These are phyloP conservation scores for Saxicola maurus DNA, from an alignment of 2,797 vertebrate genomes.

Conservation along the genomic window DNA sequence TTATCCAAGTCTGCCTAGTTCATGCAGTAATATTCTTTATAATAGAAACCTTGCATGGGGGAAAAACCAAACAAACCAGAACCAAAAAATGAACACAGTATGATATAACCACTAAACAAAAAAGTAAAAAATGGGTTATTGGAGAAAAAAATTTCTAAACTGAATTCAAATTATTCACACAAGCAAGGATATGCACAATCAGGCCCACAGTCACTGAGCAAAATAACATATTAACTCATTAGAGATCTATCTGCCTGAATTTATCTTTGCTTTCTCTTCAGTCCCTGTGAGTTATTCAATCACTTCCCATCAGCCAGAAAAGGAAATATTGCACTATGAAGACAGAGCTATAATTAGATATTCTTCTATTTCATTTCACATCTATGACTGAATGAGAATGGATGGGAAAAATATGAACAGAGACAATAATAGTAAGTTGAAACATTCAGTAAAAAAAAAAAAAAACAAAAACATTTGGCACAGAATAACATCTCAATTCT, in stretches of 20 bases:
- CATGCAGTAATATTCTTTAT: rapidly evolving
- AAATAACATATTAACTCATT: neutral
- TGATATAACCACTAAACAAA: neutral
- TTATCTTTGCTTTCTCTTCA: neutral
- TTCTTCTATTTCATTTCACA: conserved; percentile 40
- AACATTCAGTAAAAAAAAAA: conserved; percentile 1
- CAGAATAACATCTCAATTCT: conserved; percentile 53
- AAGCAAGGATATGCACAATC: neutral
- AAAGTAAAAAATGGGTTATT: neutral
- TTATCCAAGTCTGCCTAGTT: neutral
- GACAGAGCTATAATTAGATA: conserved; percentile 33
- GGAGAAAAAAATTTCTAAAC: neutral
- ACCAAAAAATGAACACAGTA: neutral
- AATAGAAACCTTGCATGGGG: neutral
- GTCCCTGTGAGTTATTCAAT: neutral
- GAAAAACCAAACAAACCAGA: neutral
- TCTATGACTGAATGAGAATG: conserved; percentile 10
- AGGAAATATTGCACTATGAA: neutral
- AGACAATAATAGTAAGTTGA: neutral
- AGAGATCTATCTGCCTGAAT: neutral
- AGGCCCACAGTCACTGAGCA: neutral
- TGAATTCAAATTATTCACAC: neutral
- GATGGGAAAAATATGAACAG: neutral
- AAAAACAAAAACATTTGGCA: neutral
- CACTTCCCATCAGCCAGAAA: neutral